Percentiles rank a stretch among this genome's conserved stretches.
Conservation (phyloP, 2,888 invertebrate genomes). For the Creontiades dilutus region DNA sequence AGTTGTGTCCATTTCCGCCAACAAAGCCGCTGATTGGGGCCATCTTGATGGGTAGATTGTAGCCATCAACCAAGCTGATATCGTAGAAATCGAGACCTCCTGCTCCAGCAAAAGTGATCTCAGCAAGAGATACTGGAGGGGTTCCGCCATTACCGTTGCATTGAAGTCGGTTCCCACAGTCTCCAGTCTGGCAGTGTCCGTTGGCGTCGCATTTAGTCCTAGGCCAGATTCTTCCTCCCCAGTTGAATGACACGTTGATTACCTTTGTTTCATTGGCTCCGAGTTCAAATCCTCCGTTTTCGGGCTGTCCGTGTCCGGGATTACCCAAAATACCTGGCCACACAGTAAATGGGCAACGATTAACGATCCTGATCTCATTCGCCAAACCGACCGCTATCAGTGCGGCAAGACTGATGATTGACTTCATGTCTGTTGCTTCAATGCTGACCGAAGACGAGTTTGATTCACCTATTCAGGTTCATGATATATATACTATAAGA, state of each 20-base stretch:
- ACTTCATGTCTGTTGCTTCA: neutral
- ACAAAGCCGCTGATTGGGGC: slow-evolving; percentile 34
- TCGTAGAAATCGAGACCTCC: slow-evolving; percentile 80
- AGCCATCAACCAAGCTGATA: slow-evolving; percentile 80
- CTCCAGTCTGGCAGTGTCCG: slow-evolving; percentile 48
- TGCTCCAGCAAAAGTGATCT: slow-evolving; percentile 79
- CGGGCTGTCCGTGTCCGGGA: slow-evolving; percentile 52
- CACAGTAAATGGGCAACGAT: slow-evolving; percentile 59
- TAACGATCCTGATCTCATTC: slow-evolving; percentile 44
- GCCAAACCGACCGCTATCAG: neutral
- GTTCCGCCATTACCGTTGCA: slow-evolving; percentile 79
- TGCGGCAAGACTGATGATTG: neutral
- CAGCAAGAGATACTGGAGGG: slow-evolving; percentile 79
- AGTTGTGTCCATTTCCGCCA: slow-evolving; percentile 77
- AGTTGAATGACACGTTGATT: slow-evolving; percentile 28
- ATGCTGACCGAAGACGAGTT: neutral
- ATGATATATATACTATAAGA: neutral
- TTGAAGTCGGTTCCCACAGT: slow-evolving; percentile 76
- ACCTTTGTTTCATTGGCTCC: neutral
- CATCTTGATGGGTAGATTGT: slow-evolving; percentile 78
- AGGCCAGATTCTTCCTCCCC: slow-evolving; percentile 65
- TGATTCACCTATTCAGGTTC: neutral
- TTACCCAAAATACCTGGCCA: slow-evolving; percentile 58
- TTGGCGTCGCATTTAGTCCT: slow-evolving; percentile 50
- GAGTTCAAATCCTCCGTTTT: slow-evolving; percentile 42